A percentile compares a stretch with the other conserved stretches of the same genome.
These are phyloP conservation scores for Macroglossus sobrinus DNA, from an alignment of 2,113 vertebrate species.

Conservation along the genomic window DNA sequence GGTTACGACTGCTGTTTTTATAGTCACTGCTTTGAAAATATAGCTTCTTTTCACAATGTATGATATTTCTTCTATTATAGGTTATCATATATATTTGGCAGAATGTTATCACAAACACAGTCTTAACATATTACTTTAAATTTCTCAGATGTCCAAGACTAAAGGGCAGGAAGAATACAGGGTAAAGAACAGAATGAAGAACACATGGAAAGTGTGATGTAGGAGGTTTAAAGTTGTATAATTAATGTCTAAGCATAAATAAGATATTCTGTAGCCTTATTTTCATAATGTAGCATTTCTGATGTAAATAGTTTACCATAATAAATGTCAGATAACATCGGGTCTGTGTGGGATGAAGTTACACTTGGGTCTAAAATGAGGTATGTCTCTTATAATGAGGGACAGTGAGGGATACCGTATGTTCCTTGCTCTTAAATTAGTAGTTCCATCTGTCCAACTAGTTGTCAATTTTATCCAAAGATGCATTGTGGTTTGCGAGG, in stretches of 20 bases:
- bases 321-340: constrained; percentile 81
- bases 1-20: neutral
- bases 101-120: neutral
- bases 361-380: constrained; percentile 77
- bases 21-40: neutral
- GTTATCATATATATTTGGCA: neutral
- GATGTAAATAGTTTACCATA: constrained; percentile 83
- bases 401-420: constrained; percentile 81
- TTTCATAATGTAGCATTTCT: constrained; percentile 78
- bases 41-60: neutral
- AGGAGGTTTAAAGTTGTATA: constrained; percentile 53
- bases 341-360: constrained; percentile 79
- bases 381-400: constrained; percentile 80
- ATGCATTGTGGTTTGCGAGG: neutral
- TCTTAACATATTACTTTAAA: neutral
- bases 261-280: constrained; percentile 64
- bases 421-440: constrained; percentile 80
- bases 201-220: constrained; percentile 41
- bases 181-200: constrained; percentile 46
- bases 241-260: constrained; percentile 65
- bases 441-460: constrained; percentile 81
- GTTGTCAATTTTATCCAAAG: constrained; percentile 59
- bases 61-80: neutral
- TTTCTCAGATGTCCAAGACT: constrained; percentile 22
- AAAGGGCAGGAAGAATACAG: constrained; percentile 6